Conservation (phyloP, 2,797 vertebrate species). For the Periophthalmus magnuspinnatus region DNA sequence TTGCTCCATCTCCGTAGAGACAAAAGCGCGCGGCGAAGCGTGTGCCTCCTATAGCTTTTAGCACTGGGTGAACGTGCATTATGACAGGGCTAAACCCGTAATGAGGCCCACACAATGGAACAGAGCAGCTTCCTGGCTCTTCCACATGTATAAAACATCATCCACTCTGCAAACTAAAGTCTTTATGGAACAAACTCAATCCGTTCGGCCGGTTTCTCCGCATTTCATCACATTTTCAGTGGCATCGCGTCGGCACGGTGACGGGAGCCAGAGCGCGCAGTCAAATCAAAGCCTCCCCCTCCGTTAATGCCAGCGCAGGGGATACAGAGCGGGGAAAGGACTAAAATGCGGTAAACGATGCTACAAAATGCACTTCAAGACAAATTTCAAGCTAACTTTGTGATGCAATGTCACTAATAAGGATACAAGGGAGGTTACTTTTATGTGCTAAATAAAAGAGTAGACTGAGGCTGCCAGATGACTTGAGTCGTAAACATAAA, state of each 20-base stretch:
- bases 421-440: conserved; percentile 28
- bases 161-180: conserved; percentile 9
- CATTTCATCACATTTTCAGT: conserved; percentile 62
- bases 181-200: conserved; percentile 44
- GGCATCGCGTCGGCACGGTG: conserved; percentile 39
- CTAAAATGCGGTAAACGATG: not conserved
- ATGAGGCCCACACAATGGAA: conserved; percentile 20
- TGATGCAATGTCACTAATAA: conserved; percentile 2
- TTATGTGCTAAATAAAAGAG: too few species aligned
- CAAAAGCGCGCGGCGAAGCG: conserved; percentile 21
- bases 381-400: not conserved
- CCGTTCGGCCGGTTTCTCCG: conserved; percentile 45
- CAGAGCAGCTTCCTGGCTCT: conserved; percentile 7
- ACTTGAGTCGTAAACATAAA: too few species aligned
- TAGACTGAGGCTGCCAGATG: too few species aligned
- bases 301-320: conserved; percentile 18
- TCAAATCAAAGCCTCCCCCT: conserved; percentile 27
- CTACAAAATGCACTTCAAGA: not conserved
- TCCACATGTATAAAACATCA: conserved; percentile 49
- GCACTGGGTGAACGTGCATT: conserved; percentile 26
- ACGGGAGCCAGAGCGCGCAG: conserved; percentile 22
- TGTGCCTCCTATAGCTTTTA: conserved; percentile 14
- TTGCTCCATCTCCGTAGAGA: conserved; percentile 43
- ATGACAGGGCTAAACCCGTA: conserved; percentile 33
- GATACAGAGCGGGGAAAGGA: not conserved